Base-by-base conservation (phyloP, 2,797 vertebrate genomes). In the Protosalanx chinensis region DNA sequence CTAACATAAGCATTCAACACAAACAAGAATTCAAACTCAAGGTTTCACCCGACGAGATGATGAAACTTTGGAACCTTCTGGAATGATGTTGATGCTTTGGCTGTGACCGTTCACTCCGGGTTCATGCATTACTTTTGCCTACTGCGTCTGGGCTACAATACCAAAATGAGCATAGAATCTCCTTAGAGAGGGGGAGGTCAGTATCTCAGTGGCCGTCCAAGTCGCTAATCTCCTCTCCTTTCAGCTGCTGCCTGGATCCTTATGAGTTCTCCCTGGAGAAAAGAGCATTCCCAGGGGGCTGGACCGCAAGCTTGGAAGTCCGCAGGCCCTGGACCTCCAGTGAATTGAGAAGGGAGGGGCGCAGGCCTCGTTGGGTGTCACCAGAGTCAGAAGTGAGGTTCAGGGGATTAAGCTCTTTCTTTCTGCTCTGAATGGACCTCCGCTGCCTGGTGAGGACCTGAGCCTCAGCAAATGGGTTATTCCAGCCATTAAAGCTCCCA, bases 331-430 rank as follows among this genome's bases (percentile, higher is more conserved):
- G 27, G 18, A 4, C 29, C 41, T 59, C 33, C 73, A 32, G 76
- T 79, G 76, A 79, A 81, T 4, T 72, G 59, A 30, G 72, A 68
- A 76, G 77, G 35, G 59, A 74, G 76, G 72, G 68, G 67, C 49
- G 6, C 30, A 27, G 27, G 68, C 37, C 20, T 81, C 71, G 57
- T 73, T 59, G n/a, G 58, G 46, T 60, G 73, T 70, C 64, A 69
- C 59, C 58, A 16, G 41, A 73, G 75, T 74, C 69, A 73, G 27
- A 68, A 59, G 59, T 76, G 78, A 72, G 41, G 70, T 68, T 70
- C 56, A 59, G 63, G 63, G 70, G 70, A 75, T 68, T 61, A 76
- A 67, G 23, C 37, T 70, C 65, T 68, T 70, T 82, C 57, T 73
- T 64, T 58, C 68, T 32, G 75, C n/a, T 35, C 59, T 82, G 64